Base-by-base conservation (phyloP, 2,888 invertebrate genomes). In the Polydrusus pterygomalis region DNA sequence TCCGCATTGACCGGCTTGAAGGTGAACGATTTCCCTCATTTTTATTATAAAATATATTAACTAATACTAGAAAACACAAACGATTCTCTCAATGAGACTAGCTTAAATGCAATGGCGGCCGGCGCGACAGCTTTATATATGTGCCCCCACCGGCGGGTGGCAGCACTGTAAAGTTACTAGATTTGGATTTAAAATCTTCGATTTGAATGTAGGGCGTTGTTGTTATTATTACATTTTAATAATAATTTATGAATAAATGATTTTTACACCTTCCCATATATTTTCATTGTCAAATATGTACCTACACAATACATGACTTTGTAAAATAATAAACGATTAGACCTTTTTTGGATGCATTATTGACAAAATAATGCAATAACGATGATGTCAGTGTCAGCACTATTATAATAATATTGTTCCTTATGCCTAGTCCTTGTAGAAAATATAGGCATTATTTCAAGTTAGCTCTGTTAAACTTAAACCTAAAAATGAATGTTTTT, bases 21-120 rank as follows among this genome's bases (percentile, higher is more conserved):
- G 90, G 88, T 96, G 96, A 82, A 96, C 96, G 84, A 97, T 96
- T 93, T 97, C 96, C 90, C 96, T 93, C 96, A 97, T 96, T 81
- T 84, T 89, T 82, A 80, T 80, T 78, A 77, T 80, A 79, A 80
- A 82, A 79, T 77, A 70, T 79, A 80, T 76, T 75, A 78, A 70
- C 58, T 77, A 75, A 75, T 76, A 72, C 79, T 84, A 84, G 81
- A 85, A 84, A 85, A 85, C 84, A 85, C 84, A 78, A 76, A 70
- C 81, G 80, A 77, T 81, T 62, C 77, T 74, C 65, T 77, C 81
- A 77, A 73, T 80, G 80, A 79, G 80, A 73, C 77, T 80, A 80
- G 82, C 83, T 83, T 81, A 82, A 85, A 83, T 85, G 83, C 80
- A 82, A 82, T 83, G 82, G 83, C 83, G 78, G 75, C 77, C 71